Percentiles rank a stretch among this genome's conserved stretches.
phyloP scores from a whole-genome alignment of 2,797 vertebrate genomes.

The Sylvilagus floridanus region DNA sequence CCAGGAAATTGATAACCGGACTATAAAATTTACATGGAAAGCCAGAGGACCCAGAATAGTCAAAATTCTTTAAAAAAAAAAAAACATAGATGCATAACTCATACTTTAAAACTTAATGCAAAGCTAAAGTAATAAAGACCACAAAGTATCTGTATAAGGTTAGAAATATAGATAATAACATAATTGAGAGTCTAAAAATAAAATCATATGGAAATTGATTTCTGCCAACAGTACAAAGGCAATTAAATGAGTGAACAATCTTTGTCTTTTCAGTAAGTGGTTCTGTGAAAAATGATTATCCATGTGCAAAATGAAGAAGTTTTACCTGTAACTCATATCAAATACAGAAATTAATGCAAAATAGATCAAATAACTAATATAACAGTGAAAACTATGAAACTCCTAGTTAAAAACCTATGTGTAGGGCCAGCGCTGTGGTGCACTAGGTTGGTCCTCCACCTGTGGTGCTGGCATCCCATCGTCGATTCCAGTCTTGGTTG shows the following conservation, averaged over 20 bases:
- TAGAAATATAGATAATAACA: neutral
- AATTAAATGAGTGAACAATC: neutral
- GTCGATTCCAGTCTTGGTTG: no score
- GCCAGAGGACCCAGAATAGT: neutral
- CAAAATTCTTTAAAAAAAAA: neutral
- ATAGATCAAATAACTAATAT: neutral
- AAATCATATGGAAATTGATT: neutral
- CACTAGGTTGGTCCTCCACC: no score
- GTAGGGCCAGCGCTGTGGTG: neutral
- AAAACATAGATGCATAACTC: neutral
- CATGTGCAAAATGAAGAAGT: neutral
- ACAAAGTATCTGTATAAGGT: neutral
- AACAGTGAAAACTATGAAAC: neutral
- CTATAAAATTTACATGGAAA: neutral
- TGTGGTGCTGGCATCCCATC: no score
- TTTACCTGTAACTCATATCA: neutral
- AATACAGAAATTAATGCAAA: neutral
- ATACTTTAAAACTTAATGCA: neutral
- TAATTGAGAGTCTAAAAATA: neutral
- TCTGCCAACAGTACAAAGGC: neutral
- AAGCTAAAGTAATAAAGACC: neutral
- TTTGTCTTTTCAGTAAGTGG: neutral
- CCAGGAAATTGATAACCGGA: neutral
- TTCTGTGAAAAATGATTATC: neutral
- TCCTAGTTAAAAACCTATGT: neutral